phyloP scores from a whole-genome alignment of 2,797 vertebrate species.

The Nothura maculosa region DNA sequence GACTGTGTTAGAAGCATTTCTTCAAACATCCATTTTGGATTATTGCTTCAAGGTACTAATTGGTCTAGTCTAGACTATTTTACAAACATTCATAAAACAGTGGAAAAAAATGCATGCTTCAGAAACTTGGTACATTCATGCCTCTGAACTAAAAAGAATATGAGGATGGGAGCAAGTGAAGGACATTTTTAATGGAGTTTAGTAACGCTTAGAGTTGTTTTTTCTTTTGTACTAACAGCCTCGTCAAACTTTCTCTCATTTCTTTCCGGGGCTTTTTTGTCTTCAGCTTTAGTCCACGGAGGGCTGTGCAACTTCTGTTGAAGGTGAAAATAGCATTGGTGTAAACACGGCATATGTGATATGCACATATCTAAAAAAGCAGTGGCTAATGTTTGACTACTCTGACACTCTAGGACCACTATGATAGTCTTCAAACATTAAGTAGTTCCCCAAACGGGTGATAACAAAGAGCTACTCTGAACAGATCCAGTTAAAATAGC shows the following conservation, averaged over 20 bases:
- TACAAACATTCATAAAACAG: constrained; percentile 82
- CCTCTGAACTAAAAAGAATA: constrained; percentile 72
- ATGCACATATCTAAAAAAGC: background rate
- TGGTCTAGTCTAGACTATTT: constrained; percentile 72
- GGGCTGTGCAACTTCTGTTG: constrained; percentile 75
- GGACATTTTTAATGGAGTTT: background rate
- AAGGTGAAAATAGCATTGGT: constrained; percentile 28
- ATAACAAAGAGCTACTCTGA: background rate
- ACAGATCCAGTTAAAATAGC: background rate
- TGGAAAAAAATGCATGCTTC: constrained; percentile 82
- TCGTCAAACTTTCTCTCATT: constrained; percentile 54
- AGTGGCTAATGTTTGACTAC: background rate
- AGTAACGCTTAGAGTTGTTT: constrained; percentile 64
- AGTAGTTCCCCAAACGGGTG: background rate
- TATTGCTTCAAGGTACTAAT: constrained; percentile 81
- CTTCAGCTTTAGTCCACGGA: constrained; percentile 70
- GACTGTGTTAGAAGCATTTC: constrained; percentile 68
- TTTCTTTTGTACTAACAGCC: constrained; percentile 62
- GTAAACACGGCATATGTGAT: background rate
- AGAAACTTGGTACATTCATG: constrained; percentile 78
- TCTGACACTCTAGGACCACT: background rate
- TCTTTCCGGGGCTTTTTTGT: constrained; percentile 61
- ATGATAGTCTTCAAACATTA: background rate
- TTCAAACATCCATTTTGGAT: constrained; percentile 68
- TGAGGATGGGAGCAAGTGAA: constrained; percentile 57